Evolutionary conservation across 2,888 invertebrate species (phyloP).

Genomic region (Drosophila macrothrix): DNA sequence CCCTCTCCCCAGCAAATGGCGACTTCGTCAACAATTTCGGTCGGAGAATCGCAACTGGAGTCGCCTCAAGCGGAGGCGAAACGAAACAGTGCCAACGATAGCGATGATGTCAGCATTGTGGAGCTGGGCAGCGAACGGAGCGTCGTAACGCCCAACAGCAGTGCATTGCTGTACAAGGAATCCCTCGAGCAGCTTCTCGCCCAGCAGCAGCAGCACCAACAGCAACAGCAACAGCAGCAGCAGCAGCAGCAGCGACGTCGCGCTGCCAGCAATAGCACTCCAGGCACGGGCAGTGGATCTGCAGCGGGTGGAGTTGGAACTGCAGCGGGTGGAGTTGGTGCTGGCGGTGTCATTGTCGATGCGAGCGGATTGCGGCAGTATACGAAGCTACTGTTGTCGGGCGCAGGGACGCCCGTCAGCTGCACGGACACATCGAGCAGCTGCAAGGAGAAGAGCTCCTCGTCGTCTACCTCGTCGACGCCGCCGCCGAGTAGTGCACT

Average conservation of each 20-base stretch:
- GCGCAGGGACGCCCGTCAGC: constrained; percentile 71
- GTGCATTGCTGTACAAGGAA: constrained; percentile 70
- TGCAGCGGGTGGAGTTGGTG: constrained; percentile 12
- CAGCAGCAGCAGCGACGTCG: constrained; percentile 59
- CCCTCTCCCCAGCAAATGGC: constrained; percentile 82
- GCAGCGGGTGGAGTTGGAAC: neutral
- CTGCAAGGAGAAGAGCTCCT: constrained; percentile 85
- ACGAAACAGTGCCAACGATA: constrained; percentile 51
- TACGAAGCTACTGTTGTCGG: constrained; percentile 77
- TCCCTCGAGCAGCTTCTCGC: constrained; percentile 69
- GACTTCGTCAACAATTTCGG: constrained; percentile 59
- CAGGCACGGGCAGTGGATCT: constrained; percentile 22
- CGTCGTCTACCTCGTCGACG: constrained; percentile 85
- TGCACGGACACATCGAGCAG: constrained; percentile 84
- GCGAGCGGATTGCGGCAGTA: constrained; percentile 81
- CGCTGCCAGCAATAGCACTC: constrained; percentile 75
- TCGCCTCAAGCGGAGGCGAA: constrained; percentile 30
- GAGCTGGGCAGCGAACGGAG: constrained; percentile 58
- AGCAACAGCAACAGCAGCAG: constrained; percentile 45
- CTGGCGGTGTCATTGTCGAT: constrained; percentile 69
- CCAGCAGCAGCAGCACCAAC: constrained; percentile 47
- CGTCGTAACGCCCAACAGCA: constrained; percentile 55
- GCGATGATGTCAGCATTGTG: constrained; percentile 63
- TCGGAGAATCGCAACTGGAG: constrained; percentile 40
- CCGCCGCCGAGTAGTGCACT: constrained; percentile 81